These are phyloP conservation scores for Amazonetta brasiliensis DNA, from an alignment of 2,797 vertebrate genomes.

Conservation along the genomic window DNA sequence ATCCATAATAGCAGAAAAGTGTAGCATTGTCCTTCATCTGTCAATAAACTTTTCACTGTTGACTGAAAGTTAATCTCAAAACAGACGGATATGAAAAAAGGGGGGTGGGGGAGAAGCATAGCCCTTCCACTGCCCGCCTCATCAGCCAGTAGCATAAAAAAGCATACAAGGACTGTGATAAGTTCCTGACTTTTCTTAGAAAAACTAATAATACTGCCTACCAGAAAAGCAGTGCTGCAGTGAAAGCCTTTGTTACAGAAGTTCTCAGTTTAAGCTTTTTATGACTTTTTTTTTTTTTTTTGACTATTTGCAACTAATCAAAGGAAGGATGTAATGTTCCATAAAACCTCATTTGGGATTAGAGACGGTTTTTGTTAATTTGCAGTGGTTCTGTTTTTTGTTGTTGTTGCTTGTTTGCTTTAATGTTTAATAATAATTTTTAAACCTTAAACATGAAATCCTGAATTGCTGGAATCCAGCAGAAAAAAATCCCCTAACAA, in stretches of 20 bases:
- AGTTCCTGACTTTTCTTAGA: neutral
- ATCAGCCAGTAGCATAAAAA: neutral
- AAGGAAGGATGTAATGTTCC: neutral
- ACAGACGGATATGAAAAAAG: neutral
- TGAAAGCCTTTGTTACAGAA: neutral
- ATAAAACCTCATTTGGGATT: neutral
- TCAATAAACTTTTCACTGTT: neutral
- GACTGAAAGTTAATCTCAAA: neutral
- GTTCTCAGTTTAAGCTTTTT: neutral
- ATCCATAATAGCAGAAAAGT: neutral
- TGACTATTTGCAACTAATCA: neutral
- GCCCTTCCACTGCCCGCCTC: neutral
- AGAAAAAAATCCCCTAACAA: fast-evolving
- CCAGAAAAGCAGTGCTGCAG: neutral
- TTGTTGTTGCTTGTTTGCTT: neutral
- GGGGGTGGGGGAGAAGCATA: neutral
- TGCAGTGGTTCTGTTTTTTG: neutral
- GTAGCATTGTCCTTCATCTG: neutral
- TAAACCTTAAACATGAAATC: neutral
- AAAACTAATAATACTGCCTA: neutral
- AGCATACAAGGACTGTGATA: fast-evolving
- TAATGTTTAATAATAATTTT: neutral
- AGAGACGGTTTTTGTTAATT: neutral
- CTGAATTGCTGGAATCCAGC: neutral
- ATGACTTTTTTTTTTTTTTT: too few relatives aligned